Evolutionary conservation across 2,888 invertebrate species (phyloP), one percentile per base, ranked within the genome.

Genomic region (Oligia latruncula): DNA sequence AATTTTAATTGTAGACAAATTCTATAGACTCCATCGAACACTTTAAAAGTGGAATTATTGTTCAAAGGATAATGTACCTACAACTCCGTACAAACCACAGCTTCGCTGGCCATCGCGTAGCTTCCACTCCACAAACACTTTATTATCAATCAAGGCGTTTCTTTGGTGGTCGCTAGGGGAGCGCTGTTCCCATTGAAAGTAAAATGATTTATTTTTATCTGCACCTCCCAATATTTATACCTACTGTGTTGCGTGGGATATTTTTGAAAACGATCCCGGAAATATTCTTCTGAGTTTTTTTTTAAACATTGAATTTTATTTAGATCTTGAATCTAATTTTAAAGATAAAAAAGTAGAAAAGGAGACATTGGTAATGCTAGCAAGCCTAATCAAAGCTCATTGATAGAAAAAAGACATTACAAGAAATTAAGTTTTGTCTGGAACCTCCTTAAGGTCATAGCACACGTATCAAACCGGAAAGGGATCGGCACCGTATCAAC

Each of bases 181-280:
- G 78, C 52, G 76, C 74, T 80, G 82, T 81, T 80, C 67, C 87
- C 77, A 83, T 90, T 89, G 83, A 86, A 76, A 89, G 77, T 80
- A 75, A 85, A 85, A 85, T 90, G 87, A 89, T 89, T 88, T 90
- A 90, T 88, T 85, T 89, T 89, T 87, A 90, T 86, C 88, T 82
- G 49, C 66, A 78, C 72, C 74, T 81, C 67, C 78, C 87, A 88
- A 86, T 88, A 87, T 87, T 87, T 82, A 80, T 80, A 74, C 82
- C 52, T 5, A 71, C 55, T 71, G 66, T 74, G 68, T 73, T 73
- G 29, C 35, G 35, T 13, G 35, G n/a, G n/a, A 68, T 77, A 68
- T 75, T 73, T 75, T 67, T 46, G 29, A 65, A 58, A 78, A 55
- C 9, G 49, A n/a, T 60, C 23, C 29, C 8, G 4, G 43, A 43